Conservation (phyloP, 2,888 invertebrate genomes). For the Acleris laterana region DNA sequence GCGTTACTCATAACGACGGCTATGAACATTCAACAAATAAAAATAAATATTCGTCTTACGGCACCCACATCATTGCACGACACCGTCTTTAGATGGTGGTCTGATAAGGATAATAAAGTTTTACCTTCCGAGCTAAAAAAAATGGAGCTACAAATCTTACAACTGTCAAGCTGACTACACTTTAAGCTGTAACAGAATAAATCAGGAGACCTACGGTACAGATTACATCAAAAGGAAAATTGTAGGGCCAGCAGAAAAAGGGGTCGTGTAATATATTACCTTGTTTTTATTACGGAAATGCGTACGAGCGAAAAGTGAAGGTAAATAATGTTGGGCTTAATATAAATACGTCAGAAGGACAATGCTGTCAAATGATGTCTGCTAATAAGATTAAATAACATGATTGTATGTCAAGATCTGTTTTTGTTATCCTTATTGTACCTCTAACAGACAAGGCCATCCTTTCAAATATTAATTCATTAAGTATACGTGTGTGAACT, state of each 20-base stretch:
- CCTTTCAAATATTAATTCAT: too few relatives aligned
- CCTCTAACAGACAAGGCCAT: too few relatives aligned
- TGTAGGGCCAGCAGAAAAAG: constrained; percentile 51
- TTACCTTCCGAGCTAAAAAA: constrained; percentile 61
- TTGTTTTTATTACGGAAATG: constrained; percentile 35
- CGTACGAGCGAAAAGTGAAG: constrained; percentile 24
- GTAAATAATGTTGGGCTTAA: constrained; percentile 27
- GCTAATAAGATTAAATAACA: constrained; percentile 18
- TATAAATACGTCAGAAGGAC: constrained; percentile 21
- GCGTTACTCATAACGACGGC: background rate
- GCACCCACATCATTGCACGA: constrained; percentile 15
- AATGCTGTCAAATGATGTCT: constrained; percentile 12
- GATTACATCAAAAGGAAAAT: constrained; percentile 55
- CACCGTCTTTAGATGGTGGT: constrained; percentile 39
- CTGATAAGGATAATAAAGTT: constrained; percentile 49
- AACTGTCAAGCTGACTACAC: constrained; percentile 68
- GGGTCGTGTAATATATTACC: constrained; percentile 36
- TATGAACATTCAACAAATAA: background rate
- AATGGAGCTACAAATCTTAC: constrained; percentile 66
- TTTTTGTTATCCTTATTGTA: background rate
- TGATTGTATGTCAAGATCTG: background rate
- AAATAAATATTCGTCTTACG: background rate
- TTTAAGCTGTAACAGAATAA: constrained; percentile 65
- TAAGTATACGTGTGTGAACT: too few relatives aligned
- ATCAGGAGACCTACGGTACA: constrained; percentile 59